These are phyloP conservation scores for Grapholita molesta DNA, from an alignment of 1,140 invertebrate species.

Conservation along the genomic window DNA sequence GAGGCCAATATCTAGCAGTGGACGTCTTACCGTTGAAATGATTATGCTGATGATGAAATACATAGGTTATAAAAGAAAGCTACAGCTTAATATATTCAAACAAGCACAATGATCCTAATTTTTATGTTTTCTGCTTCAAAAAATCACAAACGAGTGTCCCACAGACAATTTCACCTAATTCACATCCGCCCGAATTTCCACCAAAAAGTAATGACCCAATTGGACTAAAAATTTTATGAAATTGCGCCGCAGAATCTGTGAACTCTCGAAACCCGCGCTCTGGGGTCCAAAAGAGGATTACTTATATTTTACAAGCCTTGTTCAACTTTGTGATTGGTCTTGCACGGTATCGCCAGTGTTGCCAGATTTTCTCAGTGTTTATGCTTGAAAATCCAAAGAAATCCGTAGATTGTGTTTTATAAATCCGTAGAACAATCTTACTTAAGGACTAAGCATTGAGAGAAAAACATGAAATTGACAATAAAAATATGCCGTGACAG, in stretches of 20 bases:
- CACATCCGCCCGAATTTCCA: neutral
- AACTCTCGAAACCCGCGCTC: neutral
- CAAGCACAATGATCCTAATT: neutral
- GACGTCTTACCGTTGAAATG: too few species aligned
- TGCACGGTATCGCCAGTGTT: neutral
- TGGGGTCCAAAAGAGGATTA: neutral
- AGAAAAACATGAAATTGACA: too few species aligned
- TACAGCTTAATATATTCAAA: too few species aligned
- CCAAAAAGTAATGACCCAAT: constrained; percentile 7
- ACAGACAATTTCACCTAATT: constrained; percentile 7
- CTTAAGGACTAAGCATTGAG: too few species aligned
- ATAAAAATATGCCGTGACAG: too few species aligned
- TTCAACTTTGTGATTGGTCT: neutral
- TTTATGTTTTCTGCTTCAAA: neutral
- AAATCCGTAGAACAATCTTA: too few species aligned
- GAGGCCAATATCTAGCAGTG: too few species aligned
- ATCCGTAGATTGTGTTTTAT: too few species aligned
- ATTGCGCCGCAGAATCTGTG: neutral
- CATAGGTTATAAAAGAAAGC: too few species aligned
- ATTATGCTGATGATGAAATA: too few species aligned
- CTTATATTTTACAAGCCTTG: neutral
- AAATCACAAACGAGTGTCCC: constrained; percentile 1
- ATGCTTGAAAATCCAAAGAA: too few species aligned
- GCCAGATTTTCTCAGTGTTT: too few species aligned
- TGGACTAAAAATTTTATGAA: constrained; percentile 1